Percentiles rank a stretch among this genome's conserved stretches.
Conservation (phyloP, 1,140 invertebrate species). For the Bradynema listronoti region DNA sequence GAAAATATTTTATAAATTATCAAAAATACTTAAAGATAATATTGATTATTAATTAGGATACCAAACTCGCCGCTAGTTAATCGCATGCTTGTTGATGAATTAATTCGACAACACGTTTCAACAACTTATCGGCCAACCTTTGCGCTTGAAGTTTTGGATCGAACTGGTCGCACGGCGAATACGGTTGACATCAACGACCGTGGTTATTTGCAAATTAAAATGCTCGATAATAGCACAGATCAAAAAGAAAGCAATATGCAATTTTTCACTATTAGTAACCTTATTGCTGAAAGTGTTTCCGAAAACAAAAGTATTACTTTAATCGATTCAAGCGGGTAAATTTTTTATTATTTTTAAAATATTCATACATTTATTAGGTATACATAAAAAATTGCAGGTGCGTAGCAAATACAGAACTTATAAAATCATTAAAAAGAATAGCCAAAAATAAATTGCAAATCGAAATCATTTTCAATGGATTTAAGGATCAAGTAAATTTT, state of each 20-base stretch:
- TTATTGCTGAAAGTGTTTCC: not conserved
- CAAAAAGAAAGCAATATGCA: not conserved
- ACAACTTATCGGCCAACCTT: not conserved
- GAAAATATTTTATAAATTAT: too few relatives aligned
- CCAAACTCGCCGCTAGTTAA: too few relatives aligned
- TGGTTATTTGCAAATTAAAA: conserved; percentile 1
- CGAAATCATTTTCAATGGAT: conserved; percentile 18
- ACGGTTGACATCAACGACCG: conserved; percentile 1
- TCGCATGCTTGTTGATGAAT: too few relatives aligned
- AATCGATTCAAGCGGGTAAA: not conserved
- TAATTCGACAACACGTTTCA: too few relatives aligned
- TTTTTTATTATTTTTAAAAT: not conserved
- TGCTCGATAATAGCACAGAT: not conserved
- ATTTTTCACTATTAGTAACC: not conserved
- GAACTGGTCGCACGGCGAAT: not conserved
- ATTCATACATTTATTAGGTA: not conserved
- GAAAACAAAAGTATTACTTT: not conserved
- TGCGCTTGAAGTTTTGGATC: conserved; percentile 1
- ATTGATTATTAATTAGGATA: too few relatives aligned
- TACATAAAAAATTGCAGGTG: conserved; percentile 14
- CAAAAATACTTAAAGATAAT: too few relatives aligned
- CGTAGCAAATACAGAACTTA: conserved; percentile 13
- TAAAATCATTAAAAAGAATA: conserved; percentile 19
- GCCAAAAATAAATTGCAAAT: conserved; percentile 8
- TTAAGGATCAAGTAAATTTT: conserved; percentile 14